Conservation (phyloP, 2,888 invertebrate genomes). For the Brachyopa scutellaris region DNA sequence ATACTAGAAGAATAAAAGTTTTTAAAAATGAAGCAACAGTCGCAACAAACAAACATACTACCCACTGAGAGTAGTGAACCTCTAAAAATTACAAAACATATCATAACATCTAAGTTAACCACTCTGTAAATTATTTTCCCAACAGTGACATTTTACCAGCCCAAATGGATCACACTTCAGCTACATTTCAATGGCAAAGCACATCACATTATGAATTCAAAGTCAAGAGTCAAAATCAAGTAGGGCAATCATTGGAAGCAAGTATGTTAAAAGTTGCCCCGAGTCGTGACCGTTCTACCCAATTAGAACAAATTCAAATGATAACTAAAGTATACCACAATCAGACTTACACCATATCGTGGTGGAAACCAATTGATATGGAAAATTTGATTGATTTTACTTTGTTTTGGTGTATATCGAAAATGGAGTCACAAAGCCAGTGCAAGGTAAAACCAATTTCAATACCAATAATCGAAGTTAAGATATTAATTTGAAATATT, state of each 20-base stretch:
- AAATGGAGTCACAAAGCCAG: slow-evolving; percentile 83
- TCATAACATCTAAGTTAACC: no score
- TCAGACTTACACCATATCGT: slow-evolving; percentile 88
- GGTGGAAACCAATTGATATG: slow-evolving; percentile 84
- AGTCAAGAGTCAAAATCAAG: slow-evolving; percentile 77
- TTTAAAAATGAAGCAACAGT: no score
- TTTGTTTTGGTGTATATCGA: slow-evolving; percentile 89
- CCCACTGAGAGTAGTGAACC: no score
- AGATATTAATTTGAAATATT: background rate
- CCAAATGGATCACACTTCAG: slow-evolving; percentile 76
- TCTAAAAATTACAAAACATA: no score
- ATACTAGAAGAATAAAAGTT: no score
- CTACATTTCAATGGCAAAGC: slow-evolving; percentile 75
- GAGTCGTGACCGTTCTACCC: slow-evolving; percentile 13
- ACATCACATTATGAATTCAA: slow-evolving; percentile 75
- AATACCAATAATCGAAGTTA: background rate
- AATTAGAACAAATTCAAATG: slow-evolving; percentile 77
- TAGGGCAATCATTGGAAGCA: slow-evolving; percentile 75
- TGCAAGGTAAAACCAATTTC: slow-evolving; percentile 82
- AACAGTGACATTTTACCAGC: no score
- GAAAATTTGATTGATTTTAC: slow-evolving; percentile 87
- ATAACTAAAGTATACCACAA: slow-evolving; percentile 89
- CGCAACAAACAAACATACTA: no score
- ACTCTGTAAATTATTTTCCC: no score
- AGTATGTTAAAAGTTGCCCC: slow-evolving; percentile 76